Evolutionary conservation across 2,797 vertebrate species (phyloP).

Genomic region (Pseudochirops cupreus): DNA sequence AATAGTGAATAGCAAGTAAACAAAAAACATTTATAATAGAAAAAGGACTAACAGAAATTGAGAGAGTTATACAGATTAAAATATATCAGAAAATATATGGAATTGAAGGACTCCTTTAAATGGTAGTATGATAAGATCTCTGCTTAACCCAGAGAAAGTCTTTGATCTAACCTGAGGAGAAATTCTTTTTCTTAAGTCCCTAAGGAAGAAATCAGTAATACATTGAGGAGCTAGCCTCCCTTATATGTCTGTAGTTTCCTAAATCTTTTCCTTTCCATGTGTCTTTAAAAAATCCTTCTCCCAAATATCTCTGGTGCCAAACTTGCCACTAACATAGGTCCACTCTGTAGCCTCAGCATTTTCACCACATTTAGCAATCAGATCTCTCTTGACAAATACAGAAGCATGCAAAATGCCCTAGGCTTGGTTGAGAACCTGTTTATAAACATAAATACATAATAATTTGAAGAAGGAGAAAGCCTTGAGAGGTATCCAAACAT

Average conservation of each 20-base stretch:
- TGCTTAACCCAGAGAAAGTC: not conserved
- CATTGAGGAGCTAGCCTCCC: not conserved
- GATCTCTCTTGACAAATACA: not conserved
- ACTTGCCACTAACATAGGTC: not conserved
- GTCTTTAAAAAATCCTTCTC: not conserved
- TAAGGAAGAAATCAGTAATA: not conserved
- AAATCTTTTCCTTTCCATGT: not conserved
- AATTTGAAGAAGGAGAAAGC: not conserved
- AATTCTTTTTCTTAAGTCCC: not conserved
- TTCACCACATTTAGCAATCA: not conserved
- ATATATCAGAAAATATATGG: not conserved
- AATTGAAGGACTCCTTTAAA: not conserved
- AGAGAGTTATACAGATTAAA: not conserved
- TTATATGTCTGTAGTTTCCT: not conserved
- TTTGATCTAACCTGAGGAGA: not conserved
- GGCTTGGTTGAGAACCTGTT: not conserved
- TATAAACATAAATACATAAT: not conserved
- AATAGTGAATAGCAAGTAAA: not conserved
- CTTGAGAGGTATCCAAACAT: not conserved
- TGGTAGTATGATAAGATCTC: not conserved
- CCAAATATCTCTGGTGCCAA: not conserved
- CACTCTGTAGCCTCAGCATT: not conserved
- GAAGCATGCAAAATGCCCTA: not conserved
- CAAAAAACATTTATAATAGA: not conserved
- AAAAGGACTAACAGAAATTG: not conserved